Percentiles rank a stretch among this genome's conserved stretches.
Conservation (phyloP, 2,888 invertebrate species). For the Cacoxenus indagator region DNA sequence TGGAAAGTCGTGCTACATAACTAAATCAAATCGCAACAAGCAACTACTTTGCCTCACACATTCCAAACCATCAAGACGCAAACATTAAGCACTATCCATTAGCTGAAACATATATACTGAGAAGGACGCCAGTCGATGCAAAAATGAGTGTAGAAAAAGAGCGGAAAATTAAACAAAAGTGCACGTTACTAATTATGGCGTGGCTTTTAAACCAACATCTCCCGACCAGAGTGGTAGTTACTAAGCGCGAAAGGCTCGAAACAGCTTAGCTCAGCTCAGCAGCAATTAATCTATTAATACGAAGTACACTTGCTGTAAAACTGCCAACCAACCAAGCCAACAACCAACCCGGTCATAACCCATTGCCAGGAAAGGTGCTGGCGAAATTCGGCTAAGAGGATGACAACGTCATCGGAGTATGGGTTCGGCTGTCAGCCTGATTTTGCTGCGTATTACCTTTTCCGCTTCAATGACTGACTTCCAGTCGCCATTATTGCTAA, state of each 20-base stretch:
- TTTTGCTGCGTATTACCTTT: constrained; percentile 51
- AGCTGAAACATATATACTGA: neutral
- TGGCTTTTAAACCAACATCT: neutral
- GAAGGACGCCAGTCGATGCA: neutral
- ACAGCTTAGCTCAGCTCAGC: neutral
- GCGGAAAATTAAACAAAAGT: constrained; percentile 2
- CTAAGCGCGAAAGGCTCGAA: neutral
- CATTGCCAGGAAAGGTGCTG: neutral
- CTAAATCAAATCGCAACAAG: no score
- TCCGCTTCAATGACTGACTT: constrained; percentile 56
- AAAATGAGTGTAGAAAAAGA: neutral
- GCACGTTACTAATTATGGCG: constrained; percentile 22
- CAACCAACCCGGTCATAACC: neutral
- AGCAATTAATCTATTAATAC: constrained; percentile 58
- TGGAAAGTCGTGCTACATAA: no score
- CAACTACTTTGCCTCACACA: no score
- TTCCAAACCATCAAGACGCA: no score
- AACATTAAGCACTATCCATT: no score
- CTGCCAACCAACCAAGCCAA: neutral
- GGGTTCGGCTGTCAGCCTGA: constrained; percentile 10
- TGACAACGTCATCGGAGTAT: neutral
- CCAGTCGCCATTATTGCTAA: neutral
- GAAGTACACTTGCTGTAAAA: constrained; percentile 34
- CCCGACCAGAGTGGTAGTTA: neutral
- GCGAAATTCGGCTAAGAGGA: neutral